A percentile compares a stretch with the other conserved stretches of the same genome.
phyloP scores from a whole-genome alignment of 2,113 vertebrate species.

The Parotia lawesii region DNA sequence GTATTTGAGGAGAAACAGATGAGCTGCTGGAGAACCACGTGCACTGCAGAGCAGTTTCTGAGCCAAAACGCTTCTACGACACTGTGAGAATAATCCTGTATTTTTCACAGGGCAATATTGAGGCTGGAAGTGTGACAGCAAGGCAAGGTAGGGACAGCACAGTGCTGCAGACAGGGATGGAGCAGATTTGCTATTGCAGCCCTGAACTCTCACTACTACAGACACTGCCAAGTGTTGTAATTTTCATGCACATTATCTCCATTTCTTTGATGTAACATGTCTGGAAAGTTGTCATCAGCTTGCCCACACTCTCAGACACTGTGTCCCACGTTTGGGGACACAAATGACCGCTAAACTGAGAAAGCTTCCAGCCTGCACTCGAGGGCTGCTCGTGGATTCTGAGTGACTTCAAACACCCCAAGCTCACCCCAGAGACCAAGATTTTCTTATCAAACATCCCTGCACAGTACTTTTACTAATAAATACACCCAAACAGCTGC shows the following conservation, averaged over 20 bases:
- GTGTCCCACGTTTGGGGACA: neutral
- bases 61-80: accelerated
- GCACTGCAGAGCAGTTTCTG: neutral
- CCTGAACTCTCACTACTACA: neutral
- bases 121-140: neutral
- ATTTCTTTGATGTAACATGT: neutral
- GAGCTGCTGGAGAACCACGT: neutral
- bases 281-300: neutral
- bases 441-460: neutral
- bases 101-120: neutral
- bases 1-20: neutral
- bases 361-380: neutral
- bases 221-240: neutral
- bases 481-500: constrained; percentile 11
- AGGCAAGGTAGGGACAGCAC: neutral
- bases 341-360: neutral
- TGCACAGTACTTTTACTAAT: neutral
- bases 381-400: neutral
- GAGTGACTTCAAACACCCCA: neutral
- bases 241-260: neutral
- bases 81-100: neutral
- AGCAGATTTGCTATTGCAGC: neutral
- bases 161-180: accelerated
- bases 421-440: neutral
- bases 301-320: neutral